Percentiles rank a stretch among this genome's conserved stretches.
phyloP scores from a whole-genome alignment of 2,113 vertebrate species.

The Sphyrna mokarran region DNA sequence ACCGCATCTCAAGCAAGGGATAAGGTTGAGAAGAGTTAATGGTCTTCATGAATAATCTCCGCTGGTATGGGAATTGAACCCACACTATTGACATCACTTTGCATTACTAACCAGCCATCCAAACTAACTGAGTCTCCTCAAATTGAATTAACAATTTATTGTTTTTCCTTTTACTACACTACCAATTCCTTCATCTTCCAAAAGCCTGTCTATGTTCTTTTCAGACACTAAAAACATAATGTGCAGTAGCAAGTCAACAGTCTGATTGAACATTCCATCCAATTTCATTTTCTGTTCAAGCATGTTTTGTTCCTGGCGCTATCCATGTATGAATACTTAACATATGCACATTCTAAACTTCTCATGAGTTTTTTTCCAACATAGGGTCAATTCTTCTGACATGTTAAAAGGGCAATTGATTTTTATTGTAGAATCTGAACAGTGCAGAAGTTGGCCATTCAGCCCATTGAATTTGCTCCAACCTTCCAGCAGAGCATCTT shows the following conservation, averaged over 20 bases:
- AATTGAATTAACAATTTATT: neutral
- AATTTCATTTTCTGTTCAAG: neutral
- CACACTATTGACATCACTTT: too few relatives aligned
- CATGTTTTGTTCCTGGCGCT: neutral
- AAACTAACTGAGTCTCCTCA: too few relatives aligned
- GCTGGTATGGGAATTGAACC: too few relatives aligned
- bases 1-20: too few relatives aligned
- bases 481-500: too few relatives aligned
- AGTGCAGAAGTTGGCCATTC: too few relatives aligned
- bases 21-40: too few relatives aligned
- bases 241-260: neutral
- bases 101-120: too few relatives aligned
- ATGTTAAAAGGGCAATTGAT: neutral
- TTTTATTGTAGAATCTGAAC: neutral
- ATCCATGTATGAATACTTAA: neutral
- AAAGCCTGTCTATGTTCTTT: neutral
- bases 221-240: neutral
- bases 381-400: neutral
- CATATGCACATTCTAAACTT: neutral
- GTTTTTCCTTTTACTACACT: neutral
- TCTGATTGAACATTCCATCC: neutral
- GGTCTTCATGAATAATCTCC: too few relatives aligned
- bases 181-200: neutral
- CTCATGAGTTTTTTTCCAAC: neutral
- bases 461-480: too few relatives aligned